Conservation (phyloP, 64 coral and sea anemone genomes). For the Porites australiensis region DNA sequence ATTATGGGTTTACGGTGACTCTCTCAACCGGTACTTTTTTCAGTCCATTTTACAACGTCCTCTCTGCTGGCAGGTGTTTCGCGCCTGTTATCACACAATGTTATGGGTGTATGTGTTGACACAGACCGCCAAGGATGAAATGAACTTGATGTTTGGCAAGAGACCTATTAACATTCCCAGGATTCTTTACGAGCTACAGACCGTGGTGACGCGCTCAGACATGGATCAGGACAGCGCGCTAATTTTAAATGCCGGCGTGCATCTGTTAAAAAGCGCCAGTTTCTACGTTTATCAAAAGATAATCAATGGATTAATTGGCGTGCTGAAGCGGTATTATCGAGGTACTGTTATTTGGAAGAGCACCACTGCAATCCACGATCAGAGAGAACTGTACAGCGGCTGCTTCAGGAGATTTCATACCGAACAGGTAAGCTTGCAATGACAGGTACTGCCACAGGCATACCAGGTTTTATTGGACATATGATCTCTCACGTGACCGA, state of each 20-base stretch:
- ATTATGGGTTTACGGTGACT: conserved; percentile 91
- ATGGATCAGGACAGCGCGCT: conserved; percentile 91
- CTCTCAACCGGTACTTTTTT: conserved; percentile 86
- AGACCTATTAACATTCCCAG: conserved; percentile 87
- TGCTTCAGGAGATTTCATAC: conserved; percentile 91
- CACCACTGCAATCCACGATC: conserved; percentile 75
- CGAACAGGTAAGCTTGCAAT: conserved; percentile 70
- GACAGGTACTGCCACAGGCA: not conserved
- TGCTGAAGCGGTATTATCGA: conserved; percentile 72
- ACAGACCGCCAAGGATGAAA: conserved; percentile 78
- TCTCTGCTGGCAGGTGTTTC: conserved; percentile 80
- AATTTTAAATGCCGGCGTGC: conserved; percentile 85
- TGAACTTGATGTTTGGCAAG: conserved; percentile 75
- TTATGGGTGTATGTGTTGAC: conserved; percentile 90
- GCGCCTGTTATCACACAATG: conserved; percentile 91
- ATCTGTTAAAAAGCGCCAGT: conserved; percentile 86
- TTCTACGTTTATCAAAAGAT: conserved; percentile 94
- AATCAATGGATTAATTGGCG: conserved; percentile 83
- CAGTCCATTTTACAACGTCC: conserved; percentile 69
- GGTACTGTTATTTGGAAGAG: conserved; percentile 95
- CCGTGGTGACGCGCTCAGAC: conserved; percentile 64
- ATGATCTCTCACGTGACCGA: not conserved
- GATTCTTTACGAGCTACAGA: conserved; percentile 74
- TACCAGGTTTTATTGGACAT: not conserved
- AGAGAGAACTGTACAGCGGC: conserved; percentile 83